Evolutionary conservation across 2,797 vertebrate species (phyloP), one percentile per base, ranked within the genome.

Genomic region (Chaetodon trifasciatus): DNA sequence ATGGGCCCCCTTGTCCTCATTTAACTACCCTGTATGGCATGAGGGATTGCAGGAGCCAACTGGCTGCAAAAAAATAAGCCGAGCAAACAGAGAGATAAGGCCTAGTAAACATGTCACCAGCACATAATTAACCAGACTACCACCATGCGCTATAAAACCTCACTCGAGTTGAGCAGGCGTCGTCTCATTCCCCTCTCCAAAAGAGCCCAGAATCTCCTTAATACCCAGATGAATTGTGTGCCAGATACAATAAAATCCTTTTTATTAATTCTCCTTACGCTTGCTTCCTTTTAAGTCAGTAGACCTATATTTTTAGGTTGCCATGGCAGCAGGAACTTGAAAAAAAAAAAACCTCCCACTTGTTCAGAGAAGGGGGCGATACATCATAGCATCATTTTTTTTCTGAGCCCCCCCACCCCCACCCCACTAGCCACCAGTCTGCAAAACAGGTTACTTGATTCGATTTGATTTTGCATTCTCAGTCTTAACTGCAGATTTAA

Each of bases 281-380:
- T 74, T 58, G 80, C 90, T 90, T 93, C 91, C 87, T 92, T 89
- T 93, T 87, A 90, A 92, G 82, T 86, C 86, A 70, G 82, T 52
- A 94, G 94, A 95, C 94, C 94, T 95, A 94, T 94, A 95, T 96
- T 94, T 93, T 94, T 82, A 93, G 87, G 94, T 95, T 95, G 87
- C 92, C 90, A 95, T 95, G 91, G 94, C 83, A 96, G 93, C 93
- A 84, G 66, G 81, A 88, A 82, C 75, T 65, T 67, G 42, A 68
- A 85, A 80, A 86, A 74, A 88, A 87, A 74, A 88, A 86, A 89
- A 75, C 86, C 65, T 6, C 72, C 63, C n/a, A 57, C 65, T 82
- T 75, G 76, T 86, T 86, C 77, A 64, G 68, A 86, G 84, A 53
- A 56, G 69, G 73, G 63, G 74, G 79, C 53, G 37, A 91, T 87